Conservation (phyloP, 1,140 invertebrate species). For the Lerema accius region DNA sequence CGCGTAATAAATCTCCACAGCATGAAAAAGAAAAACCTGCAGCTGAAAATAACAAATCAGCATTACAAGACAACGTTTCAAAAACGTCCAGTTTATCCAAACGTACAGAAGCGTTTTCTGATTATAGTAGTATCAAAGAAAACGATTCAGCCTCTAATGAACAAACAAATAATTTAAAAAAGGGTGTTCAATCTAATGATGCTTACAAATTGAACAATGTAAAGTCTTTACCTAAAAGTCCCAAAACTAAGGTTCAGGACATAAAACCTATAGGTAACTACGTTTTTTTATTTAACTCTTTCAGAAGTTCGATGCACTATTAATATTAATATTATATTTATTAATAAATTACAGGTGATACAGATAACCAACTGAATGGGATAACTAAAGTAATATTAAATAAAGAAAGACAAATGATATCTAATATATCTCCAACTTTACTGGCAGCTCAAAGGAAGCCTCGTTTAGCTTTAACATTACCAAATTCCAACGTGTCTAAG, state of each 20-base stretch:
- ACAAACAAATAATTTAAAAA: slow-evolving; percentile 2
- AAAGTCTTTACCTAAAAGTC: neutral
- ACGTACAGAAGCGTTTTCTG: neutral
- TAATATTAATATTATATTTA: no score
- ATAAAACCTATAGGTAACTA: neutral
- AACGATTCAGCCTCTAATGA: neutral
- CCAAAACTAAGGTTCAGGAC: neutral
- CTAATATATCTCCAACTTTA: slow-evolving; percentile 14
- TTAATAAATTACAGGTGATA: slow-evolving; percentile 28
- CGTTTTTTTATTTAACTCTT: neutral
- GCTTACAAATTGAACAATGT: neutral
- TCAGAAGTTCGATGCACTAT: no score
- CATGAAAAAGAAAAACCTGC: neutral
- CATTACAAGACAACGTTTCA: neutral
- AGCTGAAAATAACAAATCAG: slow-evolving; percentile 1
- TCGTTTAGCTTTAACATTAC: slow-evolving; percentile 42
- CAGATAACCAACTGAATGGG: slow-evolving; percentile 40
- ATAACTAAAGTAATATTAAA: slow-evolving; percentile 55
- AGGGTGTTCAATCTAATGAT: neutral
- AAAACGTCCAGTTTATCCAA: neutral
- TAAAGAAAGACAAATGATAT: slow-evolving; percentile 44
- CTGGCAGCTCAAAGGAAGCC: slow-evolving; percentile 40
- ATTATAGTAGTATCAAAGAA: neutral
- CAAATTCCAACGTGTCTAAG: slow-evolving; percentile 46
- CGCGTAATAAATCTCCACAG: neutral